Percentiles rank a stretch among this genome's conserved stretches.
phyloP scores from a whole-genome alignment of 2,113 vertebrate species.

The Paracanthobrama guichenoti region DNA sequence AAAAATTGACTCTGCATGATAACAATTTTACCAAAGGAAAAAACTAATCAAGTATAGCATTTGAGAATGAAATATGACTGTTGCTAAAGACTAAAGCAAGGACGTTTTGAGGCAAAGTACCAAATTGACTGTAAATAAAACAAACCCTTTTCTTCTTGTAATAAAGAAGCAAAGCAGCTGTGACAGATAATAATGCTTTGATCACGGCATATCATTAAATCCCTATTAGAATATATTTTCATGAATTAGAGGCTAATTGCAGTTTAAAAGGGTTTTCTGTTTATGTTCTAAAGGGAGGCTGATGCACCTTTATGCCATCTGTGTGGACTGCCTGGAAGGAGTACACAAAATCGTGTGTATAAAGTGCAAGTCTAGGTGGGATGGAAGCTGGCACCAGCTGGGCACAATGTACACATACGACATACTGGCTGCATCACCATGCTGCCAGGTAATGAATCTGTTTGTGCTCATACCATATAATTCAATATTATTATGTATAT shows the following conservation, averaged over 20 bases:
- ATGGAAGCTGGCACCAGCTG: slow-evolving; percentile 98
- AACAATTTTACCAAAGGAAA: not conserved
- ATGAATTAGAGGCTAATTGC: slow-evolving; percentile 23
- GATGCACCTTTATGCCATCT: slow-evolving; percentile 98
- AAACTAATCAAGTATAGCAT: not conserved
- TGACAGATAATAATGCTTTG: slow-evolving; percentile 29
- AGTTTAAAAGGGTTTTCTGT: slow-evolving; percentile 47
- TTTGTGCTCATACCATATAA: not conserved
- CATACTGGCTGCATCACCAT: slow-evolving; percentile 95
- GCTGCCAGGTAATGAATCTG: slow-evolving; percentile 88
- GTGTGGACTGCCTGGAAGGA: slow-evolving; percentile 97
- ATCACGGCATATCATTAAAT: slow-evolving; percentile 23
- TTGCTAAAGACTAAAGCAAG: not conserved
- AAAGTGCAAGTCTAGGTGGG: slow-evolving; percentile 98
- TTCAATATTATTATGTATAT: not conserved
- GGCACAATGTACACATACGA: slow-evolving; percentile 99
- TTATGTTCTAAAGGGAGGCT: slow-evolving; percentile 85
- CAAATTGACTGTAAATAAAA: not conserved
- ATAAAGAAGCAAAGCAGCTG: slow-evolving; percentile 16
- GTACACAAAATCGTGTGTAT: slow-evolving; percentile 99
- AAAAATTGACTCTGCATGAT: not conserved
- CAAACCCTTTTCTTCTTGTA: not conserved
- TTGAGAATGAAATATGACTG: slow-evolving; percentile 4
- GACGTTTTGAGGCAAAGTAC: not conserved
- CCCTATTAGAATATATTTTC: slow-evolving; percentile 34